Conservation (phyloP, 2,113 vertebrate genomes). For the Pyrgilauda ruficollis region DNA sequence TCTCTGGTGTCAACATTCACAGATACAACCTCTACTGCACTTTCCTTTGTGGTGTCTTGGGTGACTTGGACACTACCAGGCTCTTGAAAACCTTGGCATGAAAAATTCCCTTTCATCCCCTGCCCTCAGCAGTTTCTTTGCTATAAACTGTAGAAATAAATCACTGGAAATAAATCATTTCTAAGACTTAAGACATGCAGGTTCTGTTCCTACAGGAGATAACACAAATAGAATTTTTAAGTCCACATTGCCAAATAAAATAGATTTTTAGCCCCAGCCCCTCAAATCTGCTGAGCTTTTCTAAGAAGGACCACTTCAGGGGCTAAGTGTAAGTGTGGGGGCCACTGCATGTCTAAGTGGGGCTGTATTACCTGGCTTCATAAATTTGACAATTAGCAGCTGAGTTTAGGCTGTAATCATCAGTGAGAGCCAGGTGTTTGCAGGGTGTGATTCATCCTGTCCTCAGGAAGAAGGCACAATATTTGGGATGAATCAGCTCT, state of each 20-base stretch:
- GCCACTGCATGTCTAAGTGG: not conserved
- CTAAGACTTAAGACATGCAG: not conserved
- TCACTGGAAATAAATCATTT: not conserved
- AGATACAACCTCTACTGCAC: not conserved
- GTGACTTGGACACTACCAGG: not conserved
- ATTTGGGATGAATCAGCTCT: not conserved
- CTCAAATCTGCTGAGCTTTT: not conserved
- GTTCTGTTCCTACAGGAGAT: not conserved
- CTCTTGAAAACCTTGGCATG: not conserved
- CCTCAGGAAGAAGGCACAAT: not conserved
- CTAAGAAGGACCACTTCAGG: not conserved
- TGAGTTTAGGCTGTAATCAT: not conserved
- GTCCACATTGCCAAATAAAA: not conserved
- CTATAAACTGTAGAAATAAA: not conserved
- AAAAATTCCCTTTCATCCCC: not conserved
- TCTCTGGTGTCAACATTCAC: not conserved
- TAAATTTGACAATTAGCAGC: not conserved
- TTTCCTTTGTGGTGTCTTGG: not conserved
- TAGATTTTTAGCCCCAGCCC: not conserved
- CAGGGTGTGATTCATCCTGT: not conserved
- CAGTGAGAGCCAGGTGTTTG: not conserved
- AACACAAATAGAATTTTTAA: not conserved
- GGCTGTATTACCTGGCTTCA: not conserved
- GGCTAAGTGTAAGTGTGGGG: not conserved
- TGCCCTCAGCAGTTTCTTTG: not conserved